Conservation (phyloP, 2,888 invertebrate genomes). For the Spisula subtruncata region DNA sequence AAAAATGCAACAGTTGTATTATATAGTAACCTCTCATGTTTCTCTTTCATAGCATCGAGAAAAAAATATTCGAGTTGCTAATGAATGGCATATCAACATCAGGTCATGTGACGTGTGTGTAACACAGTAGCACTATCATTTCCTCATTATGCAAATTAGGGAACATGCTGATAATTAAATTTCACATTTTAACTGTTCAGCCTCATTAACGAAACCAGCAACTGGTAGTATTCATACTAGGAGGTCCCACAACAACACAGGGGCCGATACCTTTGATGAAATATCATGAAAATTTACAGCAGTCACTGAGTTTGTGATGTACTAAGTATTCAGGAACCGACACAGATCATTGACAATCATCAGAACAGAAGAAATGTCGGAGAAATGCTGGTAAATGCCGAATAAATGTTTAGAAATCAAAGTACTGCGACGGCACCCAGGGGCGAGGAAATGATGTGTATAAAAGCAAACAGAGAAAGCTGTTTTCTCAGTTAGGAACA, state of each 20-base stretch:
- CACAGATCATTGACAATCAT: background rate
- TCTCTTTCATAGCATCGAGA: background rate
- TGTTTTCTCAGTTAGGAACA: background rate
- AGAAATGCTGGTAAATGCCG: too few relatives aligned
- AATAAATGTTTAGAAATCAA: background rate
- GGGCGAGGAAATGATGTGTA: slow-evolving; percentile 5
- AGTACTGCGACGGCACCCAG: background rate
- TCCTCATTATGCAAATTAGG: slow-evolving; percentile 37
- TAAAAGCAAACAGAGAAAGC: slow-evolving; percentile 2
- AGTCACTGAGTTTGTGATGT: background rate
- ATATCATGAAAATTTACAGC: background rate
- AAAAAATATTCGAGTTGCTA: background rate
- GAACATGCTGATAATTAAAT: background rate
- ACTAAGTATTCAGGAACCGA: background rate
- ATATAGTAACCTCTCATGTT: too few relatives aligned
- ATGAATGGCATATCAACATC: background rate
- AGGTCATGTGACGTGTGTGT: slow-evolving; percentile 4
- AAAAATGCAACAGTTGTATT: background rate
- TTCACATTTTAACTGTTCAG: slow-evolving; percentile 33
- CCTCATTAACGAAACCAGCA: slow-evolving; percentile 17
- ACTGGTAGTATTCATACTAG: background rate
- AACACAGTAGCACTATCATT: slow-evolving; percentile 1
- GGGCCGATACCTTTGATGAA: background rate
- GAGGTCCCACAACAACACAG: background rate
- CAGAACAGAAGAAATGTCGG: background rate